phyloP scores from a whole-genome alignment of 2,113 vertebrate genomes.

The Passer domesticus region DNA sequence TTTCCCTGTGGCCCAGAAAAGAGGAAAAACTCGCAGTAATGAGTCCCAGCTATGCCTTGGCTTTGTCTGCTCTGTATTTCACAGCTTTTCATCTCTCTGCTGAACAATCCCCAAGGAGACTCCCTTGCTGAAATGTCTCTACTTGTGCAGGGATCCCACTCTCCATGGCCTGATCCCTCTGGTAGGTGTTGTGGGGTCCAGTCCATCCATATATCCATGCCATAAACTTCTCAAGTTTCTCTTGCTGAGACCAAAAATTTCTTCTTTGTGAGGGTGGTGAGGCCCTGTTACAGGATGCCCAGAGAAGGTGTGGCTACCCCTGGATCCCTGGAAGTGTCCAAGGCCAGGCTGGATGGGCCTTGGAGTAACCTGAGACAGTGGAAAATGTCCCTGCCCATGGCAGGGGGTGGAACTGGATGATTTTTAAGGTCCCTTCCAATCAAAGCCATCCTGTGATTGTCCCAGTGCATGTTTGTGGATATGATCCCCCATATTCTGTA shows the following conservation, averaged over 20 bases:
- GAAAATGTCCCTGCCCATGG: not conserved
- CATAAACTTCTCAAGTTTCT: not conserved
- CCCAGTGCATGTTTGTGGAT: not conserved
- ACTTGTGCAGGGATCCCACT: not conserved
- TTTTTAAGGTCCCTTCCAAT: not conserved
- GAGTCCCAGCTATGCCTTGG: not conserved
- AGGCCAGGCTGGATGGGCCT: accelerated
- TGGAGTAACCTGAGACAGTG: accelerated
- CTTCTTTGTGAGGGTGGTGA: not conserved
- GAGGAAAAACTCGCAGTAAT: not conserved
- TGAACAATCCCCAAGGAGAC: not conserved
- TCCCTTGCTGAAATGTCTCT: not conserved
- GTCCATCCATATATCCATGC: not conserved
- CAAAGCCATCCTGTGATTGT: too few species aligned
- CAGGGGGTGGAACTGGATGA: accelerated
- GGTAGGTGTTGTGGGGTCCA: not conserved
- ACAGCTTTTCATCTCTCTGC: not conserved
- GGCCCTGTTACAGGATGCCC: not conserved
- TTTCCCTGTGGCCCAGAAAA: not conserved
- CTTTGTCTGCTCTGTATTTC: not conserved
- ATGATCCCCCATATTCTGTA: too few species aligned
- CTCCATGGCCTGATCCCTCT: not conserved
- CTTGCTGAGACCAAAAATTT: not conserved
- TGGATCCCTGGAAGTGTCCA: not conserved
- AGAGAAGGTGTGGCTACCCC: not conserved